Conservation (phyloP, 2,888 invertebrate species). For the Aporophyla nigra region DNA sequence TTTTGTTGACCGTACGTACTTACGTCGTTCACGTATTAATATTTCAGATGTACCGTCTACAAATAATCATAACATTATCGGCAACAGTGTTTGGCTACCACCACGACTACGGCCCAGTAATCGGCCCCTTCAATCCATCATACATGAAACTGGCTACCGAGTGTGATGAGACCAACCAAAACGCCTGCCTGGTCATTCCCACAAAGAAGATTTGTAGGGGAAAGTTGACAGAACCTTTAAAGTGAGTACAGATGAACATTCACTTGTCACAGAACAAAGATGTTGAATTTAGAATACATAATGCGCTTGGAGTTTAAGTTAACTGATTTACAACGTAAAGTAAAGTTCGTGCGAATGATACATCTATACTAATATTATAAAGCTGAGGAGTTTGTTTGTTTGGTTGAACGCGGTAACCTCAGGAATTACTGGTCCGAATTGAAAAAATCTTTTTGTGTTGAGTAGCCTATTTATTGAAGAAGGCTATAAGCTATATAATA, state of each 20-base stretch:
- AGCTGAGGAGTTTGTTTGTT: no score
- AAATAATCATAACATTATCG: conserved; percentile 23
- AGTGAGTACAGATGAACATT: conserved; percentile 14
- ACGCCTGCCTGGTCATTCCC: conserved; percentile 71
- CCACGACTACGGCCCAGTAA: conserved; percentile 60
- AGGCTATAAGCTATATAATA: no score
- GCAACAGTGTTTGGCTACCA: conserved; percentile 29
- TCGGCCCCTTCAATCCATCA: conserved; percentile 67
- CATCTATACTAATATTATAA: no score
- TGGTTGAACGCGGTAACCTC: no score
- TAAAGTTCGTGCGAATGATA: neutral
- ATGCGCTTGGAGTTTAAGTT: no score
- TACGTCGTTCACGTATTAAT: neutral
- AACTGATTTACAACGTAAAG: no score
- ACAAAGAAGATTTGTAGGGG: conserved; percentile 69
- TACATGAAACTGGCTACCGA: conserved; percentile 55
- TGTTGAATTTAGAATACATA: no score
- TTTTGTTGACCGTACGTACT: no score
- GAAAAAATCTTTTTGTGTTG: no score
- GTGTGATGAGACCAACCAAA: conserved; percentile 63
- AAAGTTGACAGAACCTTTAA: conserved; percentile 58
- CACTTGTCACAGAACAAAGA: neutral
- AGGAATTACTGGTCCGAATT: no score
- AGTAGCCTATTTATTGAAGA: no score
- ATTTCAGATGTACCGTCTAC: conserved; percentile 52